Conservation (phyloP, 1,140 invertebrate genomes). For the Aphis gossypii region DNA sequence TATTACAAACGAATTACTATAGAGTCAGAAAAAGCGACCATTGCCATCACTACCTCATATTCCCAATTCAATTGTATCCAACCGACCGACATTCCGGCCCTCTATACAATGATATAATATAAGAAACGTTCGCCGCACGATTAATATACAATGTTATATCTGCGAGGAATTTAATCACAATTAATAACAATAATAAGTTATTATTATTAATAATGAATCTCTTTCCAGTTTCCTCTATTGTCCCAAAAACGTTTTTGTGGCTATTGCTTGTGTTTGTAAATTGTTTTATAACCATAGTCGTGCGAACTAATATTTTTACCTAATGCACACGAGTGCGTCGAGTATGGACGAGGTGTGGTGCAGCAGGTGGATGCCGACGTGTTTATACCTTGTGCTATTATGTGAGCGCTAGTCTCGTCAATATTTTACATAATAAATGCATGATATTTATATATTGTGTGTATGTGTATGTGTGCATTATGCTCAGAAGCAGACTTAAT, state of each 20-base stretch:
- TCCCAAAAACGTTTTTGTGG: neutral
- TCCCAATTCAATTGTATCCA: neutral
- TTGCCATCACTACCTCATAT: neutral
- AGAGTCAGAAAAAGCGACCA: neutral
- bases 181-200: neutral
- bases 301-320: neutral
- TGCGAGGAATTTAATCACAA: neutral
- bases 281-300: neutral
- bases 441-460: neutral
- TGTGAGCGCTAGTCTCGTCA: neutral
- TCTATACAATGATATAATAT: neutral
- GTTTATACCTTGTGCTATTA: neutral
- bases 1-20: constrained; percentile 6
- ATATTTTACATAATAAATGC: neutral
- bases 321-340: neutral
- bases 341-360: neutral
- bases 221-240: neutral
- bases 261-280: neutral
- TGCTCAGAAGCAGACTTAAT: neutral
- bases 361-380: neutral
- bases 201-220: neutral
- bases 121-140: neutral
- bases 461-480: neutral
- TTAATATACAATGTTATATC: neutral
- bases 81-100: neutral